phyloP scores from a whole-genome alignment of 2,888 invertebrate genomes.

The Caenorhabditis auriculariae region DNA sequence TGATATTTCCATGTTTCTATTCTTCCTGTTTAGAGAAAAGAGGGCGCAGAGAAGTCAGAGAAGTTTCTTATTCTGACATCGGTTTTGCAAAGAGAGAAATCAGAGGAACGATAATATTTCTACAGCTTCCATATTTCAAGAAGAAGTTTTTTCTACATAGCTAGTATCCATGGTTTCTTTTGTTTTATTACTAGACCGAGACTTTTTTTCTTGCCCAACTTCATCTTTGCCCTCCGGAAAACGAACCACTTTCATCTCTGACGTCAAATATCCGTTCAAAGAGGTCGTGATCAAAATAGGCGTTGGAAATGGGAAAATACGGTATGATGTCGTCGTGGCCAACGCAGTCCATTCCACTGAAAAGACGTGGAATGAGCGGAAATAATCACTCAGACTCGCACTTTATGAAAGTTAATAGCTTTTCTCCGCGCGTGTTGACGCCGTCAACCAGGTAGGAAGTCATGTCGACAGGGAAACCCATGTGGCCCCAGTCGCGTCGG shows the following conservation, averaged over 20 bases:
- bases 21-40: too few species aligned
- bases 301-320: conserved; percentile 80
- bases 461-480: conserved; percentile 77
- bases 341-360: conserved; percentile 86
- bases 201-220: too few species aligned
- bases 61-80: too few species aligned
- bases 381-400: conserved; percentile 5
- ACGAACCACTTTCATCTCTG: conserved; percentile 5
- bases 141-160: too few species aligned
- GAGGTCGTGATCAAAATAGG: conserved; percentile 87
- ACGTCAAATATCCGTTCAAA: conserved; percentile 68
- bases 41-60: too few species aligned
- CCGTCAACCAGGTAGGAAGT: conserved; percentile 54
- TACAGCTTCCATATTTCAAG: too few species aligned
- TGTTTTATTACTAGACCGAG: too few species aligned
- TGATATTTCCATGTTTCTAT: too few species aligned
- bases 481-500: conserved; percentile 91
- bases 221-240: too few species aligned
- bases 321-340: conserved; percentile 96
- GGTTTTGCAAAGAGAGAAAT: too few species aligned
- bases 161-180: too few species aligned
- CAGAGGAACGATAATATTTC: too few species aligned
- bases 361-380: conserved; percentile 27
- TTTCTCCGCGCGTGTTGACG: conserved; percentile 29
- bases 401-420: conserved; percentile 41